A percentile compares a stretch with the other conserved stretches of the same genome.
These are phyloP conservation scores for Metellina segmentata DNA, from an alignment of 2,888 invertebrate species.

Conservation along the genomic window DNA sequence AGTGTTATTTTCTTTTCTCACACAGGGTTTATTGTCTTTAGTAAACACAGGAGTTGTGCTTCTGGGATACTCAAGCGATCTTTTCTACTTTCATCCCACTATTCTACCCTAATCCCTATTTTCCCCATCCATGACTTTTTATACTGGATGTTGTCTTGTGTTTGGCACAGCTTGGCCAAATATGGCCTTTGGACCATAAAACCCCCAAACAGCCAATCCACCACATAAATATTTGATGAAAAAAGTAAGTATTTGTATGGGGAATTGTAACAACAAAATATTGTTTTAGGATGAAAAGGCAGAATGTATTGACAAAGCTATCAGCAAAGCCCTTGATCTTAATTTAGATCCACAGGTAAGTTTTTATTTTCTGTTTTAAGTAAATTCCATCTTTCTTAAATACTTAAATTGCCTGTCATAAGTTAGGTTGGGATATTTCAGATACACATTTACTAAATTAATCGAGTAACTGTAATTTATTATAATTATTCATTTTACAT, in stretches of 20 bases:
- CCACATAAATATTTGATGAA: too few species aligned
- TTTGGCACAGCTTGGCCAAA: too few species aligned
- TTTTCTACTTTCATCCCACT: too few species aligned
- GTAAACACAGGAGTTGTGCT: not conserved
- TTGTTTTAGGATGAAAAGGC: slow-evolving; percentile 61
- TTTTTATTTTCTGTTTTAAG: not conserved
- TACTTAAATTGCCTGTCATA: not conserved
- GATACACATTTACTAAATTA: not conserved
- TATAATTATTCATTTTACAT: too few species aligned
- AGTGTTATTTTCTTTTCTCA: not conserved
- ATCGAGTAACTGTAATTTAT: not conserved
- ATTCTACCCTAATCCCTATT: too few species aligned
- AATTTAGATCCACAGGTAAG: slow-evolving; percentile 51
- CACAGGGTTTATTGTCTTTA: not conserved
- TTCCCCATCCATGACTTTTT: too few species aligned
- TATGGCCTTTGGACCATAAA: too few species aligned
- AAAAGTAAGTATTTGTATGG: too few species aligned
- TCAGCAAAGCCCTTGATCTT: slow-evolving; percentile 56
- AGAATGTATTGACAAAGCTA: slow-evolving; percentile 57
- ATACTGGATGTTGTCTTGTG: too few species aligned
- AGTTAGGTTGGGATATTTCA: not conserved
- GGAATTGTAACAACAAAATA: not conserved
- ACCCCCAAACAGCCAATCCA: too few species aligned
- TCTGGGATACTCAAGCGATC: too few species aligned
- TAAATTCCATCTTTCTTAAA: not conserved